phyloP scores from a whole-genome alignment of 2,797 vertebrate genomes.

The Chaetodon trifasciatus region DNA sequence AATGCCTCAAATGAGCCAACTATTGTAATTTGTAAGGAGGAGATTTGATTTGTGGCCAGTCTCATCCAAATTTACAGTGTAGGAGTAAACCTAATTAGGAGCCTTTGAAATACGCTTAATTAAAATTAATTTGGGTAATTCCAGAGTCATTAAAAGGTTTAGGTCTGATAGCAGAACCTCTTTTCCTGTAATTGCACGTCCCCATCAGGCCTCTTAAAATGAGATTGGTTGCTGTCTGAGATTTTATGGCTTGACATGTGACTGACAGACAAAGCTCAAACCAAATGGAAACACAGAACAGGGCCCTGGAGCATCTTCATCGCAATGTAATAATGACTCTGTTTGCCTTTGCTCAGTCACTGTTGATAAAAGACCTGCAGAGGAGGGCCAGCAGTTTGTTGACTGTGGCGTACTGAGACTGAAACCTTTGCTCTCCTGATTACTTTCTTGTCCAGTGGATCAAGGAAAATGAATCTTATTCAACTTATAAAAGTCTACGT shows the following conservation, averaged over 20 bases:
- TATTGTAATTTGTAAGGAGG: neutral
- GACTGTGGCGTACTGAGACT: neutral
- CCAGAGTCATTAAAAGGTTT: slow-evolving; percentile 7
- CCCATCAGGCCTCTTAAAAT: neutral
- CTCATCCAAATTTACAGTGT: slow-evolving; percentile 1
- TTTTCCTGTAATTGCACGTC: neutral
- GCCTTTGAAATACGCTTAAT: neutral
- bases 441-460: neutral
- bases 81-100: neutral
- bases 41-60: slow-evolving; percentile 4
- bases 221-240: neutral
- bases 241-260: neutral
- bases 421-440: slow-evolving; percentile 23
- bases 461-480: slow-evolving; percentile 6
- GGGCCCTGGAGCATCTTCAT: slow-evolving; percentile 21
- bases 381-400: slow-evolving; percentile 19
- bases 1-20: neutral
- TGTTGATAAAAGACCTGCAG: slow-evolving; percentile 41
- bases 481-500: neutral
- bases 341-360: slow-evolving; percentile 44
- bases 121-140: slow-evolving; percentile 22
- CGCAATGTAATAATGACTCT: slow-evolving; percentile 51
- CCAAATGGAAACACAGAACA: slow-evolving; percentile 8
- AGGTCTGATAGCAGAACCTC: neutral
- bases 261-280: slow-evolving; percentile 19